Evolutionary conservation across 2,888 invertebrate species (phyloP).

Genomic region (Agonopterix heracliana): DNA sequence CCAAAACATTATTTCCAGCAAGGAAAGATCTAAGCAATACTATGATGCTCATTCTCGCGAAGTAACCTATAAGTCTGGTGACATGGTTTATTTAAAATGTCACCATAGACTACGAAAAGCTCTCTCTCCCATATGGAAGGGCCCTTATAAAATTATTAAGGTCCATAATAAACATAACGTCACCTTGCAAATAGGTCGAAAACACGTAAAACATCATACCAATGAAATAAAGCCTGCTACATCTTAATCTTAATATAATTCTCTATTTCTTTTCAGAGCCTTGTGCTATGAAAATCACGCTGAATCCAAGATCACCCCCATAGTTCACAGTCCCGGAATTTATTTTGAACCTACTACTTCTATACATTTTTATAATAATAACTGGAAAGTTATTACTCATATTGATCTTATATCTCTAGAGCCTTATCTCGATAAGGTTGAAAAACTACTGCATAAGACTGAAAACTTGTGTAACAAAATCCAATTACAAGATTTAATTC

Average conservation of each 20-base stretch:
- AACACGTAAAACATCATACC: neutral
- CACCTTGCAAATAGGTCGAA: too few species aligned
- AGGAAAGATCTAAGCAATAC: too few species aligned
- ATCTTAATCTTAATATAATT: neutral
- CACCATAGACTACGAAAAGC: too few species aligned
- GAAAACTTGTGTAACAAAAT: conserved; percentile 3
- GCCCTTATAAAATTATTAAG: too few species aligned
- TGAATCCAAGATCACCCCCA: conserved; percentile 5
- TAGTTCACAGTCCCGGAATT: conserved; percentile 8
- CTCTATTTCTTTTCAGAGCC: neutral
- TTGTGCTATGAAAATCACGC: conserved; percentile 2
- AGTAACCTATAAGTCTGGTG: too few species aligned
- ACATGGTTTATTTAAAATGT: too few species aligned
- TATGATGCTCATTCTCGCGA: too few species aligned
- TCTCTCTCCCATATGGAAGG: too few species aligned
- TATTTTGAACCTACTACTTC: conserved; percentile 8
- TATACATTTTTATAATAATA: conserved; percentile 18
- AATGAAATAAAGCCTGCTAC: neutral
- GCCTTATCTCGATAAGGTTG: conserved; percentile 9
- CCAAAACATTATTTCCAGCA: too few species aligned
- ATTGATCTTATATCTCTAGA: conserved; percentile 7
- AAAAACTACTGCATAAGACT: neutral
- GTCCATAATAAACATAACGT: too few species aligned
- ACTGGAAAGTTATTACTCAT: conserved; percentile 4
- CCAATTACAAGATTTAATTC: conserved; percentile 1